phyloP scores from a whole-genome alignment of 1,140 invertebrate species.

The Trigoniulus corallinus region DNA sequence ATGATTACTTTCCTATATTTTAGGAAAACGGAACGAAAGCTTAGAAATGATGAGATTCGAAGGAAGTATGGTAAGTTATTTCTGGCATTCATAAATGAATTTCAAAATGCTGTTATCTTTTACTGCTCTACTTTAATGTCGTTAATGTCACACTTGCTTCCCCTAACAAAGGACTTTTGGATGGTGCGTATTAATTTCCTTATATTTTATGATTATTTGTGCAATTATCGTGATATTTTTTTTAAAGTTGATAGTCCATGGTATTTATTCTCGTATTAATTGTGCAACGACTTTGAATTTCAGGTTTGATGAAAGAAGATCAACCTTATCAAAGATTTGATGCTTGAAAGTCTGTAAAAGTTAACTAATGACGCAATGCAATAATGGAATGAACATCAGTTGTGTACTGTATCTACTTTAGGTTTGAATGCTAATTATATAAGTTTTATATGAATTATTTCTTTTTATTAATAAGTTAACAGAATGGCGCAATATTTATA shows the following conservation, averaged over 20 bases:
- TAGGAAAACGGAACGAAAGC: background rate
- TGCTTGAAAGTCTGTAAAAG: background rate
- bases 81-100: background rate
- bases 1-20: background rate
- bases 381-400: too few relatives aligned
- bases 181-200: background rate
- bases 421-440: too few relatives aligned
- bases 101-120: background rate
- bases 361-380: background rate
- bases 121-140: background rate
- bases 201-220: background rate
- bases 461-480: background rate
- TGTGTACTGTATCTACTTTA: too few relatives aligned
- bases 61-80: slow-evolving; percentile 2
- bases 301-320: slow-evolving; percentile 1
- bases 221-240: background rate
- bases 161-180: background rate
- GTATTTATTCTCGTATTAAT: background rate
- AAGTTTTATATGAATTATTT: background rate
- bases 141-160: background rate
- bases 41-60: background rate
- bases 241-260: background rate
- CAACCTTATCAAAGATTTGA: slow-evolving; percentile 2
- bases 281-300: background rate
- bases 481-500: too few relatives aligned